A percentile compares a stretch with the other conserved stretches of the same genome.
Conservation (phyloP, 2,888 invertebrate genomes). For the Craniophora ligustri region DNA sequence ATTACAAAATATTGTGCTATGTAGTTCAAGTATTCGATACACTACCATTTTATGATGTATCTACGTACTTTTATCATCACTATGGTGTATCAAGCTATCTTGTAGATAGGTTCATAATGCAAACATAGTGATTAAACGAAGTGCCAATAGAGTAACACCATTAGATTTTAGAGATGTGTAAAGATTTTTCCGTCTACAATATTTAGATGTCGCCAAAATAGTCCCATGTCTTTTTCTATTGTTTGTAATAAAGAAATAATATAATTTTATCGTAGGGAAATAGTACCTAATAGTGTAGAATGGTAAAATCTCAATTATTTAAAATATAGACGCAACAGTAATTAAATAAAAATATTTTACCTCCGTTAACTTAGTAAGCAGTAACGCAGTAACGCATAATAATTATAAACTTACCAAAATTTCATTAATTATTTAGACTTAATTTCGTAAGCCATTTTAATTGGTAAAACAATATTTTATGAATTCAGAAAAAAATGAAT, state of each 20-base stretch:
- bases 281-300: no score
- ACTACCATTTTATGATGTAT: background rate
- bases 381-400: no score
- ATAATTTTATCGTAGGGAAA: no score
- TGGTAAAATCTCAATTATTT: slow-evolving; percentile 24
- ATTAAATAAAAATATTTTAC: slow-evolving; percentile 3
- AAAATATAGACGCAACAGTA: slow-evolving; percentile 4
- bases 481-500: no score
- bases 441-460: no score
- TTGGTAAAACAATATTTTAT: no score
- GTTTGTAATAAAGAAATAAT: no score
- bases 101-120: slow-evolving; percentile 20
- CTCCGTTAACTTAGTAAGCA: background rate
- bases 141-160: slow-evolving; percentile 82
- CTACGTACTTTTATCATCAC: background rate
- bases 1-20: no score
- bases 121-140: slow-evolving; percentile 60
- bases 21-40: no score
- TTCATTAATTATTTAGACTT: no score
- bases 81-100: background rate
- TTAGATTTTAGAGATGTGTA: slow-evolving; percentile 54
- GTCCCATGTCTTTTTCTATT: slow-evolving; percentile 8
- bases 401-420: no score
- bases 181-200: slow-evolving; percentile 14
- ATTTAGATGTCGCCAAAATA: slow-evolving; percentile 42